Evolutionary conservation across 2,888 invertebrate genomes (phyloP), one percentile per base, ranked within the genome.

Genomic region (Leptinotarsa haldemani): DNA sequence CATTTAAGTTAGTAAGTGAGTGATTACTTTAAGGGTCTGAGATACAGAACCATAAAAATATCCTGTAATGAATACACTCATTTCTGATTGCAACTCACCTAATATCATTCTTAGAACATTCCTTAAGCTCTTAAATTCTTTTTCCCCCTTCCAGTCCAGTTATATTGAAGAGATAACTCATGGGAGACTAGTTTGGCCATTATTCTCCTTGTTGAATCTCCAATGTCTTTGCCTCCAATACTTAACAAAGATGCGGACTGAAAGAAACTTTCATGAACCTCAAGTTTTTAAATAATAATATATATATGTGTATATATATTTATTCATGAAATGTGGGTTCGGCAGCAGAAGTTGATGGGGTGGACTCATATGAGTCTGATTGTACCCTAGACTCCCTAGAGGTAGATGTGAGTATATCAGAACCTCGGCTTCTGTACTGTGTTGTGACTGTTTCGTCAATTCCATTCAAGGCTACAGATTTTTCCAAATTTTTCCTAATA

Each of bases 161-260:
- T 66, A 66, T 66, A 66, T 50, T 66, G 22, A 50, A 66, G 66
- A 50, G 66, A 66, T 50, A 66, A 66, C 22, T 66, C 66, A 50
- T 66, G 66, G 58, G 58, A 15, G 58, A 58, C 58, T 58, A 58
- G 22, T 58, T 58, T 58, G 58, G 58, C 25, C 58, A 58, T 58
- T 58, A 58, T 48, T 50, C 50, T 66, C 50, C 66, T 66, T 66
- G 66, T 66, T 25, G 66, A 18, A 52, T 66, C 66, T 48, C 48
- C 66, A 48, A 66, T 50, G 66, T 66, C 50, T 66, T 50, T 66
- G 18, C 65, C 65, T 66, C 65, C 48, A 66, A 66, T 48, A 50
- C 65, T 48, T 66, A 66, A 66, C 65, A 66, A 66, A 48, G 65
- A 66, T 66, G 65, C 65, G 25, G 65, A 12, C 65, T 66, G 50